Evolutionary conservation across 2,113 vertebrate genomes (phyloP).

Genomic region (Psammodynastes pulverulentus): DNA sequence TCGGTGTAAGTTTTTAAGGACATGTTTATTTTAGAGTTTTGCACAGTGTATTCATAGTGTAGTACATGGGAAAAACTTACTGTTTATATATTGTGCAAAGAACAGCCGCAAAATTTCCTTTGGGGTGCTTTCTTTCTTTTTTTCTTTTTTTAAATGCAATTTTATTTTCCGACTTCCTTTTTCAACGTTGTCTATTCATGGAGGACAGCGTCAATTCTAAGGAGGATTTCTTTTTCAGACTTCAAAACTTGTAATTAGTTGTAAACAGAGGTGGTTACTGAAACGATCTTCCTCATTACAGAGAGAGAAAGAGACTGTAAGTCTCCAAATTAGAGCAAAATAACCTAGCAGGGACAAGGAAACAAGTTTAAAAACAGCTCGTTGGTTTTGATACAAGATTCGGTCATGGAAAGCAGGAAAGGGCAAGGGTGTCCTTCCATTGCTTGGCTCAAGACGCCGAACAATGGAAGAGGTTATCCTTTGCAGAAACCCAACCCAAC

Average conservation of each 20-base stretch:
- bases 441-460: not conserved
- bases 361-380: conserved; percentile 50
- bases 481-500: not conserved
- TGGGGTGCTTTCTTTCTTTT: not conserved
- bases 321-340: conserved; percentile 52
- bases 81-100: conserved; percentile 30
- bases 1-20: conserved; percentile 19
- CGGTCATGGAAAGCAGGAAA: conserved; percentile 39
- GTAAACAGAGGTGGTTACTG: conserved; percentile 35
- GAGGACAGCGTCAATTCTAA: conserved; percentile 63
- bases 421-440: conserved; percentile 7
- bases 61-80: conserved; percentile 40
- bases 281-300: conserved; percentile 33
- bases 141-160: conserved; percentile 39
- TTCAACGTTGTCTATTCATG: conserved; percentile 53
- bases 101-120: conserved; percentile 33
- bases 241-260: conserved; percentile 23
- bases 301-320: conserved; percentile 45
- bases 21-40: conserved; percentile 39
- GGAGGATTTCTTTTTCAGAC: conserved; percentile 45
- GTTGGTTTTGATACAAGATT: conserved; percentile 28
- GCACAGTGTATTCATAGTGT: conserved; percentile 12
- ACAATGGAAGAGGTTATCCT: not conserved
- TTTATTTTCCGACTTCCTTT: not conserved
- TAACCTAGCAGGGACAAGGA: conserved; percentile 44